Evolutionary conservation across 2,888 invertebrate genomes (phyloP).

Genomic region (Caenorhabditis japonica): DNA sequence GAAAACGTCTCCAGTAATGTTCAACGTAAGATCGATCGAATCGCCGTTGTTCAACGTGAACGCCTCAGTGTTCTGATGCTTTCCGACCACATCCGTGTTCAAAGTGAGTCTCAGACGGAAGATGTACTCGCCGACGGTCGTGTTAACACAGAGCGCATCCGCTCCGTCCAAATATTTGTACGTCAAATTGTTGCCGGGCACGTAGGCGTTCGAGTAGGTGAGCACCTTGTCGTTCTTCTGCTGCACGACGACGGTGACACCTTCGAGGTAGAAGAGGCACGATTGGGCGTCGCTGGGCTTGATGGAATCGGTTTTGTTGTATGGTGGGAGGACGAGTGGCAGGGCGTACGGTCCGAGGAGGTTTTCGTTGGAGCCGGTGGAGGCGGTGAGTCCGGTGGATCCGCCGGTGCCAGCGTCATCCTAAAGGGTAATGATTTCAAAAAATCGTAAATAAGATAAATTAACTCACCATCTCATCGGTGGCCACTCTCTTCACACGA

Average conservation of each 20-base stretch:
- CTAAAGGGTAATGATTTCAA: background rate
- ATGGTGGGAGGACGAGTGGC: slow-evolving; percentile 59
- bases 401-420: slow-evolving; percentile 5
- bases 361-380: background rate
- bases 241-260: slow-evolving; percentile 57
- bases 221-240: slow-evolving; percentile 22
- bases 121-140: slow-evolving; percentile 47
- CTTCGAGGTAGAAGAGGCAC: slow-evolving; percentile 67
- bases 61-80: slow-evolving; percentile 5
- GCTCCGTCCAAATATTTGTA: slow-evolving; percentile 28
- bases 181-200: slow-evolving; percentile 35
- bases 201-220: slow-evolving; percentile 26
- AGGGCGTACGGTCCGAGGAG: slow-evolving; percentile 5
- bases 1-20: slow-evolving; percentile 48
- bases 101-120: slow-evolving; percentile 42
- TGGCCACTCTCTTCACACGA: slow-evolving; percentile 64
- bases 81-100: slow-evolving; percentile 21
- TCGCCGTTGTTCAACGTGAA: slow-evolving; percentile 35
- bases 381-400: background rate
- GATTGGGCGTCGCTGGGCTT: slow-evolving; percentile 7
- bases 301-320: slow-evolving; percentile 19
- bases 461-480: slow-evolving; percentile 29
- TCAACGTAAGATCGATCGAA: slow-evolving; percentile 49
- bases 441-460: background rate
- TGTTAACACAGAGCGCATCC: slow-evolving; percentile 38